phyloP scores from a whole-genome alignment of 1,140 invertebrate species.

The Lutraria rhynchaena region DNA sequence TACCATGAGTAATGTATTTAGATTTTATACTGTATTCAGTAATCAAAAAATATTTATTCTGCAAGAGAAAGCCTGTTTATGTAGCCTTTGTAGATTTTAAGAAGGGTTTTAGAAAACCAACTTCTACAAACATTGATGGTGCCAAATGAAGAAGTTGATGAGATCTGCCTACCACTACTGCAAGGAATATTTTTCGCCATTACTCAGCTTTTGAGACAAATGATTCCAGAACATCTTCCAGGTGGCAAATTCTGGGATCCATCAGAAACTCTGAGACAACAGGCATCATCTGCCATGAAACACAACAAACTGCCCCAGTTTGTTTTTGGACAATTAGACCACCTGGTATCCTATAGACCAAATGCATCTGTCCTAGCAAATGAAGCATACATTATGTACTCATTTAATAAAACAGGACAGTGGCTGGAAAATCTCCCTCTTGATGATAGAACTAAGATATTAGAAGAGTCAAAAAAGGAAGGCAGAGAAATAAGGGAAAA shows the following conservation, averaged over 20 bases:
- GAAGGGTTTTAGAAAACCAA: no score
- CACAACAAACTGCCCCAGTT: slow-evolving; percentile 27
- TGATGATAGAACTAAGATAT: slow-evolving; percentile 17
- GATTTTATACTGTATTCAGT: no score
- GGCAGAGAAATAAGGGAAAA: not conserved
- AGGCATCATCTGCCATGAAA: slow-evolving; percentile 15
- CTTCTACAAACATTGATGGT: no score
- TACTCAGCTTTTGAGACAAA: no score
- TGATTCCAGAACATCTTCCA: slow-evolving; percentile 27
- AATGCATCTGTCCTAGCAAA: slow-evolving; percentile 28
- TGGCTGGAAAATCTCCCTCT: slow-evolving; percentile 6
- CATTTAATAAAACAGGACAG: slow-evolving; percentile 1
- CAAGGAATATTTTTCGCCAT: no score
- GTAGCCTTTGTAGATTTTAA: no score
- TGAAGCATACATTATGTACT: slow-evolving; percentile 18
- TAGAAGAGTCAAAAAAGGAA: not conserved
- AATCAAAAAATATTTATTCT: no score
- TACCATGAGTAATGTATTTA: no score
- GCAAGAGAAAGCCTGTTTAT: no score
- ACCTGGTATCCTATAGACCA: slow-evolving; percentile 24
- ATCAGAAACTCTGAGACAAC: not conserved
- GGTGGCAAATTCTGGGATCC: slow-evolving; percentile 20
- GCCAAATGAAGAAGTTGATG: no score
- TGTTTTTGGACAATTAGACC: slow-evolving; percentile 33
- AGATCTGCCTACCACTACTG: no score